Evolutionary conservation across 2,113 vertebrate genomes (phyloP), one percentile per base, ranked within the genome.

Genomic region (Lampris incognitus): DNA sequence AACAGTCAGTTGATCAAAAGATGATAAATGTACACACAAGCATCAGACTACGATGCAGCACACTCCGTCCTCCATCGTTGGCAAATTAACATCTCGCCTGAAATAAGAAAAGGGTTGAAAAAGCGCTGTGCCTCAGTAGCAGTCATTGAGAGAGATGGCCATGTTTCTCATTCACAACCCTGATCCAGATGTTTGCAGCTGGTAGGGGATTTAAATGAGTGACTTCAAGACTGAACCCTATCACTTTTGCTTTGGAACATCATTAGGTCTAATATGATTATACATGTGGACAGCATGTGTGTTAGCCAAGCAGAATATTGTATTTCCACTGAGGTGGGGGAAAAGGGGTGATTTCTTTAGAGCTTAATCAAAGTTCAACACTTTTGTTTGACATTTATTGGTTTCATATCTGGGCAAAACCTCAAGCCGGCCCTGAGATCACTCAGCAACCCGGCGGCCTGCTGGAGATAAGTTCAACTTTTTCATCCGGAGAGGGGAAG

Each of bases 351-450:
- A 69, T 67, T 78, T 76, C 69, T 68, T 63, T 65, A 44, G 67
- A 7, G 51, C 61, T 39, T 66, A 74, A 84, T 78, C 60, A 24
- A 89, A 81, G 83, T 74, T 74, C 48, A 37, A 39, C 44, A 74
- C 70, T 5, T 5, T 5, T 2, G 44, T 46, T 46, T 46, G 44
- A 46, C 44, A 46, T 46, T 70, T 75, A 71, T 84, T 70, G 68
- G 52, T 71, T 55, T 72, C 70, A 61, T 39, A 60, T 59, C 52
- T 9, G 5, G 63, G 52, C 5, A 50, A 66, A 75, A 69, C 52
- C 76, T 79, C 68, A 46, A 72, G 67, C 52, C 65, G 5, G 67
- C 54, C 67, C 39, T 59, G 44, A 58, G 48, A 61, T 77, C 79
- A 54, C 38, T 69, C 9, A 79, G 72, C 62, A 72, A 67, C 74